These are phyloP conservation scores for Pachydiplax longipennis DNA, from an alignment of 2,888 invertebrate genomes.

Conservation along the genomic window DNA sequence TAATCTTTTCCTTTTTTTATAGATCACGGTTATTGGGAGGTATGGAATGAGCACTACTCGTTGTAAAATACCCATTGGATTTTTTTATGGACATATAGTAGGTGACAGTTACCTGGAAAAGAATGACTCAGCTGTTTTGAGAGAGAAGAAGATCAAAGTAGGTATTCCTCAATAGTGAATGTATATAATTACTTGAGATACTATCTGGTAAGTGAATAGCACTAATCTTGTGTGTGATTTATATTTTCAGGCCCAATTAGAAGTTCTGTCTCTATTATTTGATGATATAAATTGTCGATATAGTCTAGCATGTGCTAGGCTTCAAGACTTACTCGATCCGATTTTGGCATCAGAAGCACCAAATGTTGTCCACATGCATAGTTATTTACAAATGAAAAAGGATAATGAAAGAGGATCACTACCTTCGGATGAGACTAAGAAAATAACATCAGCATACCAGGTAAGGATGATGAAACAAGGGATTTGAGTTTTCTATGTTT, in stretches of 20 bases:
- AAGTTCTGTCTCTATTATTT: conserved; percentile 72
- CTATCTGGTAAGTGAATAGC: background rate
- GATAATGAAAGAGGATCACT: conserved; percentile 67
- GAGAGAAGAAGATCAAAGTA: conserved; percentile 3
- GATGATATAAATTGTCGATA: conserved; percentile 83
- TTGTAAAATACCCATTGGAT: conserved; percentile 90
- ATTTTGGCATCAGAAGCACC: conserved; percentile 80
- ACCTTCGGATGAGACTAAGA: conserved; percentile 63
- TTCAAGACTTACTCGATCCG: conserved; percentile 80
- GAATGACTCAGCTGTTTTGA: background rate
- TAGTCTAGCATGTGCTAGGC: conserved; percentile 84
- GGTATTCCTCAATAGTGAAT: background rate
- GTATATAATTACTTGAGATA: background rate
- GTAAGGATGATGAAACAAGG: conserved; percentile 53
- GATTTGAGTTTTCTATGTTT: too few species aligned
- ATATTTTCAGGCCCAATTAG: conserved; percentile 64
- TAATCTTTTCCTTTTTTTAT: conserved; percentile 52
- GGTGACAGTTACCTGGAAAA: conserved; percentile 64
- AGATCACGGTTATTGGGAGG: conserved; percentile 90
- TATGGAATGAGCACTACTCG: conserved; percentile 91
- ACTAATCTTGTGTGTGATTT: conserved; percentile 45
- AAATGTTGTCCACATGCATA: conserved; percentile 83
- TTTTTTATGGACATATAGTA: conserved; percentile 90
- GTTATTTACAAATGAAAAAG: conserved; percentile 71
- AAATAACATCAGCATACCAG: conserved; percentile 66